Evolutionary conservation across 2,113 vertebrate species (phyloP).

Genomic region (Ophiodon elongatus): DNA sequence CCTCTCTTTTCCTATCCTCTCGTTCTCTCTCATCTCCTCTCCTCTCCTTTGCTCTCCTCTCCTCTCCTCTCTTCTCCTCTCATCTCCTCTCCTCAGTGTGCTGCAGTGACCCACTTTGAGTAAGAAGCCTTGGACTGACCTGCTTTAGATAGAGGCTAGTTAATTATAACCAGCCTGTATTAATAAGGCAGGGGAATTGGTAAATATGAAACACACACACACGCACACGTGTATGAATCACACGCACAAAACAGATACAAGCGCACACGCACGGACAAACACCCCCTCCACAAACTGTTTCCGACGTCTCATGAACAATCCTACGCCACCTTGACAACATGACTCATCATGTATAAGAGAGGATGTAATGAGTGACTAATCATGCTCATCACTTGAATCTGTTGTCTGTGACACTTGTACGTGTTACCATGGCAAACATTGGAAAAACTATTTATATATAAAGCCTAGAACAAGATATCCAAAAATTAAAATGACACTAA

Average conservation of each 20-base stretch:
- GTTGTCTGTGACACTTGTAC: constrained; percentile 51
- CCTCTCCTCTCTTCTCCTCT: background rate
- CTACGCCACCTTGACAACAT: constrained; percentile 57
- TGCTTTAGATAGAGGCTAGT: constrained; percentile 81
- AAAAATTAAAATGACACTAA: background rate
- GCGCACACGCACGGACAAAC: constrained; percentile 35
- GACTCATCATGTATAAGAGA: constrained; percentile 55
- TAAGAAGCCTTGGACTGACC: constrained; percentile 76
- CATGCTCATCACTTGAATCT: constrained; percentile 45
- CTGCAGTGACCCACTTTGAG: constrained; percentile 83
- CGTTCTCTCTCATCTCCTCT: background rate
- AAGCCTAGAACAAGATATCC: background rate
- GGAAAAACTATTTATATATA: constrained; percentile 19
- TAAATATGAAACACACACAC: constrained; percentile 74
- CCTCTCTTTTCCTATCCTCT: background rate
- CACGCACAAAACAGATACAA: constrained; percentile 24
- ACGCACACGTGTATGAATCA: background rate
- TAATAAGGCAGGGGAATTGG: constrained; percentile 81
- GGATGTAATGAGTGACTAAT: constrained; percentile 55
- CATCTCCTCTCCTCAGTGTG: constrained; percentile 55
- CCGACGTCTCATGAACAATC: constrained; percentile 53
- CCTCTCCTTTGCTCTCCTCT: background rate
- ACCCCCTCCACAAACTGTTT: constrained; percentile 59
- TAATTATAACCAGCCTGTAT: constrained; percentile 83
- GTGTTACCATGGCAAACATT: constrained; percentile 36